Percentiles rank a stretch among this genome's conserved stretches.
Evolutionary conservation across 2,797 vertebrate genomes (phyloP).

Genomic region (Carcharodon carcharias): DNA sequence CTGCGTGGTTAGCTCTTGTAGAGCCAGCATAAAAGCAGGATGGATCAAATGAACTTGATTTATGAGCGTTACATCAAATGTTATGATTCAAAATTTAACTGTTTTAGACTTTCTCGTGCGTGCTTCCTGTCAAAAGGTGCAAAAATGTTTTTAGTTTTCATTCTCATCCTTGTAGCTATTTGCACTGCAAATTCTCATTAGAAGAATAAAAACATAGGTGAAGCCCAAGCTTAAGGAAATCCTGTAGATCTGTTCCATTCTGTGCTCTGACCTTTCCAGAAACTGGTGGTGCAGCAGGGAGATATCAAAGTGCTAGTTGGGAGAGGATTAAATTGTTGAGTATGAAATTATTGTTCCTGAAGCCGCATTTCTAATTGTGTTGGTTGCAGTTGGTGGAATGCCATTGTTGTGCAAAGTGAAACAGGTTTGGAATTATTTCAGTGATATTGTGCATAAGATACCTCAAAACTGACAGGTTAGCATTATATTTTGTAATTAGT

Average conservation of each 20-base stretch:
- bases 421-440: neutral
- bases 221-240: neutral
- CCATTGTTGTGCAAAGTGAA: neutral
- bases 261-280: neutral
- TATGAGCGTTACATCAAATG: too few species aligned
- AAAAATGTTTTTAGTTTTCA: neutral
- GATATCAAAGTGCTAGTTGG: neutral
- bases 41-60: neutral
- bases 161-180: neutral
- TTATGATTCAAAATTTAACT: neutral
- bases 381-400: neutral
- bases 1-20: neutral
- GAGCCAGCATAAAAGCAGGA: neutral
- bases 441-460: neutral
- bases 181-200: neutral
- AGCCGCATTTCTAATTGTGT: neutral
- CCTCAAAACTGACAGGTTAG: neutral
- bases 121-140: neutral
- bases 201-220: too few species aligned
- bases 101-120: neutral
- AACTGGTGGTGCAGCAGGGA: neutral
- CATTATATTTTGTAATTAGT: neutral
- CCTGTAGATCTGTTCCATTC: neutral
- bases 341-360: neutral
- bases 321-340: neutral